phyloP scores from a whole-genome alignment of 2,888 invertebrate species.

The Fissipunctia ypsillon region DNA sequence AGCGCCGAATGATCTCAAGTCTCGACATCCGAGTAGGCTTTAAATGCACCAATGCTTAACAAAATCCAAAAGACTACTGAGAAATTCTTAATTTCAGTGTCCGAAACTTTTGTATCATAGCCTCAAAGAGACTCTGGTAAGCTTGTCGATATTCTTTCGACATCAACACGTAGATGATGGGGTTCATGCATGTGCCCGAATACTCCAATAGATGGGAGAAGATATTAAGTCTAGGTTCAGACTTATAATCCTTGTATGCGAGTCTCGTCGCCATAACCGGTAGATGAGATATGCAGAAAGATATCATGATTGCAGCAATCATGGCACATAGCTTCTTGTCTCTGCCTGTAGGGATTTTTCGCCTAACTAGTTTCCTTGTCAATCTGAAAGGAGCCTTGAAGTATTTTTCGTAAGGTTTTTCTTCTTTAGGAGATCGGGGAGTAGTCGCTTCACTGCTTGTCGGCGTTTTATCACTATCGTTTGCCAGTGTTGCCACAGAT shows the following conservation, averaged over 20 bases:
- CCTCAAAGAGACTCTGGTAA: constrained; percentile 93
- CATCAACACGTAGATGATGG: constrained; percentile 98
- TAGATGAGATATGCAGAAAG: constrained; percentile 96
- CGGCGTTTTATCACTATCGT: constrained; percentile 11
- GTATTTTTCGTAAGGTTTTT: constrained; percentile 64
- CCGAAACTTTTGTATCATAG: constrained; percentile 66
- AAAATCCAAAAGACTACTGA: not conserved
- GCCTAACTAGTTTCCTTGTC: constrained; percentile 80
- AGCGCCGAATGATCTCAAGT: not conserved
- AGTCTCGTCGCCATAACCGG: constrained; percentile 96
- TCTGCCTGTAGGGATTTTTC: constrained; percentile 93
- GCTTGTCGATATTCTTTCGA: constrained; percentile 97
- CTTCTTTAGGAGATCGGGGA: constrained; percentile 35
- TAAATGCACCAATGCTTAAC: not conserved
- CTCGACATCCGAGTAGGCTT: not conserved
- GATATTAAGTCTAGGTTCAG: constrained; percentile 92
- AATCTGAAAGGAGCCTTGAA: constrained; percentile 78
- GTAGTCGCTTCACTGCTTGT: constrained; percentile 2
- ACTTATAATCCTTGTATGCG: constrained; percentile 92
- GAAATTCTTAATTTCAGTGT: constrained; percentile 59
- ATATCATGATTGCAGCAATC: constrained; percentile 97
- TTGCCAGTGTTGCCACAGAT: constrained; percentile 3
- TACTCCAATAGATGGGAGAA: constrained; percentile 95
- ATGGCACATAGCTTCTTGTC: constrained; percentile 94
- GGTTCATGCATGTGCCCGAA: constrained; percentile 96